These are phyloP conservation scores for Drosophila murphyi DNA, from an alignment of 1,140 invertebrate species.

Conservation along the genomic window DNA sequence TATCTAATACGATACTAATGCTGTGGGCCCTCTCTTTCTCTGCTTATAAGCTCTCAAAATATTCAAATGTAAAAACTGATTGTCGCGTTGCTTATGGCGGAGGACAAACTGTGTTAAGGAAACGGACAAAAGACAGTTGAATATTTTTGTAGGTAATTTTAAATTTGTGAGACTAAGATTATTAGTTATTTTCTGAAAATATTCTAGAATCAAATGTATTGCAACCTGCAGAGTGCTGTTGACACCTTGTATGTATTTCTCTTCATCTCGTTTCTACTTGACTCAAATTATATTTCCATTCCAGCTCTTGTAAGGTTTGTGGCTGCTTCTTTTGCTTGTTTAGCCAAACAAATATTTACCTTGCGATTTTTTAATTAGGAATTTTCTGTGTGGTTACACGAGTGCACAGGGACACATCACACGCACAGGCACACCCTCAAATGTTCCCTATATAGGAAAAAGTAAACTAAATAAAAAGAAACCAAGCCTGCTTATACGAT, in stretches of 20 bases:
- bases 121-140: neutral
- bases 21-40: neutral
- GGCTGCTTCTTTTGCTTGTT: slow-evolving; percentile 19
- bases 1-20: slow-evolving; percentile 2
- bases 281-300: slow-evolving; percentile 24
- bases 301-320: neutral
- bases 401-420: slow-evolving; percentile 51
- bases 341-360: slow-evolving; percentile 63
- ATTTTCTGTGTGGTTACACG: slow-evolving; percentile 44
- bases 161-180: neutral
- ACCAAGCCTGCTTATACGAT: slow-evolving; percentile 25
- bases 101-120: neutral
- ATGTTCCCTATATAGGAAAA: slow-evolving; percentile 8
- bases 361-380: slow-evolving; percentile 65
- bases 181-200: neutral
- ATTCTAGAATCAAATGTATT: neutral
- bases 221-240: neutral
- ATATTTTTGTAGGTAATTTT: neutral
- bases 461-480: slow-evolving; percentile 23
- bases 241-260: neutral
- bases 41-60: neutral
- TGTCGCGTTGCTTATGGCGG: slow-evolving; percentile 10
- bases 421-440: slow-evolving; percentile 34
- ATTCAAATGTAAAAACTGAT: slow-evolving; percentile 23
- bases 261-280: neutral